These are phyloP conservation scores for Helleia helle DNA, from an alignment of 2,888 invertebrate species.

Conservation along the genomic window DNA sequence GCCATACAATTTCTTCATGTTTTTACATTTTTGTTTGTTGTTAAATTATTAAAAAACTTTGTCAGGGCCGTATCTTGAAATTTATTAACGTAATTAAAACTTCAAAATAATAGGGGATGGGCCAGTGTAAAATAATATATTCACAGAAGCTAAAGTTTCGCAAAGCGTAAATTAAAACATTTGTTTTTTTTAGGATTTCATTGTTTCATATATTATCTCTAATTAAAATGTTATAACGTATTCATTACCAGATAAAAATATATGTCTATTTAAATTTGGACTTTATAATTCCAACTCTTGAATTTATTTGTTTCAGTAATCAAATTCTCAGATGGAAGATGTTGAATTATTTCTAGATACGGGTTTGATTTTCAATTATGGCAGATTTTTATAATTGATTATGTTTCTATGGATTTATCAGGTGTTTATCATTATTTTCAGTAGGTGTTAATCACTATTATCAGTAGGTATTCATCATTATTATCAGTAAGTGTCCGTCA, in stretches of 20 bases:
- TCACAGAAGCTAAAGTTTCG: background rate
- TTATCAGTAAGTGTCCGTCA: too few relatives aligned
- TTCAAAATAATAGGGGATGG: conserved; percentile 3
- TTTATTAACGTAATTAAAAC: conserved; percentile 9
- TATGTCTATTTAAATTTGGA: too few relatives aligned
- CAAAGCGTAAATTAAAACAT: background rate
- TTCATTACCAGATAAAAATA: background rate
- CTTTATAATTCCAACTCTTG: too few relatives aligned
- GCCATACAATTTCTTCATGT: background rate
- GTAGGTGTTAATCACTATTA: too few relatives aligned
- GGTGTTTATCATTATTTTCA: too few relatives aligned
- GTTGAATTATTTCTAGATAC: too few relatives aligned
- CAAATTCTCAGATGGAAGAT: too few relatives aligned
- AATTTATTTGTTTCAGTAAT: too few relatives aligned
- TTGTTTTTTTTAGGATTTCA: conserved; percentile 1
- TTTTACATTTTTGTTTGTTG: conserved; percentile 5
- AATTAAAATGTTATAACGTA: background rate
- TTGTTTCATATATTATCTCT: conserved; percentile 3
- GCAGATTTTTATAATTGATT: too few relatives aligned
- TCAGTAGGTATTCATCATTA: too few relatives aligned
- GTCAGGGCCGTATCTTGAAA: background rate
- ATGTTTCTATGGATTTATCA: too few relatives aligned
- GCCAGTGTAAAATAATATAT: background rate
- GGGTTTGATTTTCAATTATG: too few relatives aligned
- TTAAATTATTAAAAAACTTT: background rate